Conservation (phyloP, 1,140 invertebrate genomes). For the Palaemon carinicauda region DNA sequence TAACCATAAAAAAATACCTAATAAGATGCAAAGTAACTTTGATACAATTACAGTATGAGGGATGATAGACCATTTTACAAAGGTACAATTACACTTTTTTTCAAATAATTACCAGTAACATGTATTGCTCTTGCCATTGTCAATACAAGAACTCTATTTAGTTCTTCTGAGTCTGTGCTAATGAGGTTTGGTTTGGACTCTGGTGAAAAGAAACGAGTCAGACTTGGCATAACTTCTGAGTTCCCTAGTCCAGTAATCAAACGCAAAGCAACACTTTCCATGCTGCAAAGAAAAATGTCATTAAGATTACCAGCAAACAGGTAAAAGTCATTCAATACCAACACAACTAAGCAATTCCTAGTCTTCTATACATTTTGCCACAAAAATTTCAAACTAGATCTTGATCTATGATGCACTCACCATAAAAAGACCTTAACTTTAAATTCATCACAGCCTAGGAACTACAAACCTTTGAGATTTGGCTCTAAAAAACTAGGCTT, state of each 20-base stretch:
- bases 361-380: neutral
- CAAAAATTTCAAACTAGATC: no score
- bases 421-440: no score
- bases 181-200: constrained; percentile 86
- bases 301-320: neutral
- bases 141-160: constrained; percentile 89
- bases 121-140: constrained; percentile 94
- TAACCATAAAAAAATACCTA: no score
- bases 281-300: constrained; percentile 68
- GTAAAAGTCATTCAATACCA: no score
- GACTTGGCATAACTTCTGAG: constrained; percentile 88
- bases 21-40: no score
- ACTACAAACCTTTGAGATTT: no score
- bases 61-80: neutral
- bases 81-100: neutral
- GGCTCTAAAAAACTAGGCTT: no score
- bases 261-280: constrained; percentile 91
- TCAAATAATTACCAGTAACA: constrained; percentile 75
- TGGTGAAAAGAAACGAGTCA: constrained; percentile 73
- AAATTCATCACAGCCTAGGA: no score
- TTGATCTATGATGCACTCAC: no score
- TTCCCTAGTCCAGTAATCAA: constrained; percentile 91
- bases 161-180: constrained; percentile 92
- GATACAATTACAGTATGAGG: no score
- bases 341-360: no score